Percentiles rank a stretch among this genome's conserved stretches.
phyloP scores from a whole-genome alignment of 1,140 invertebrate genomes.

The Papilio xuthus region DNA sequence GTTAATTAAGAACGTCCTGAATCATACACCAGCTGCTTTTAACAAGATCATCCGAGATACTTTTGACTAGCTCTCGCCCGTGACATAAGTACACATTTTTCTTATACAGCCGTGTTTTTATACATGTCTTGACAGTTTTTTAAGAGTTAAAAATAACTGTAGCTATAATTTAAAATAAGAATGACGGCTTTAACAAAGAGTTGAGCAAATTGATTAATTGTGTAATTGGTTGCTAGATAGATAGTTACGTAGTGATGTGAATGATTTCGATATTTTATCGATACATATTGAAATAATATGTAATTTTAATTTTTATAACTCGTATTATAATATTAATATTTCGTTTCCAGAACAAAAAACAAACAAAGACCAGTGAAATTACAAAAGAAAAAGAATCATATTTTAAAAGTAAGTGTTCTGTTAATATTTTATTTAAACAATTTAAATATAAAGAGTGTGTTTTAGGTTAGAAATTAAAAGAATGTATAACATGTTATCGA shows the following conservation, averaged over 20 bases:
- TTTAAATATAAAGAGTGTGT: too few relatives aligned
- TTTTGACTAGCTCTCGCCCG: not conserved
- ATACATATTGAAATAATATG: not conserved
- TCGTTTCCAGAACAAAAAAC: too few relatives aligned
- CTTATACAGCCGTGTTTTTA: not conserved
- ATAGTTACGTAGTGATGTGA: slow-evolving; percentile 44
- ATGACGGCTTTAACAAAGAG: slow-evolving; percentile 52
- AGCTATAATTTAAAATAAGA: not conserved
- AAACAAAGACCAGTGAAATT: too few relatives aligned
- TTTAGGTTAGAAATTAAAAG: too few relatives aligned
- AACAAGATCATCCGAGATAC: slow-evolving; percentile 6
- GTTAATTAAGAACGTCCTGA: slow-evolving; percentile 10
- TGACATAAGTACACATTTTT: not conserved
- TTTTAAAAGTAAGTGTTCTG: too few relatives aligned
- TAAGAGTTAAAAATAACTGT: slow-evolving; percentile 16
- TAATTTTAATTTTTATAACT: too few relatives aligned
- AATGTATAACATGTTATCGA: slow-evolving; percentile 40
- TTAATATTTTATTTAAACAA: too few relatives aligned
- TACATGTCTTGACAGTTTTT: not conserved
- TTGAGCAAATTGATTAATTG: slow-evolving; percentile 70
- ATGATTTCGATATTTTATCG: slow-evolving; percentile 2
- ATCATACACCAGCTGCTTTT: not conserved
- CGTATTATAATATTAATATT: too few relatives aligned
- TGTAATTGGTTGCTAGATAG: slow-evolving; percentile 55
- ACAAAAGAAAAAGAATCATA: too few relatives aligned